phyloP scores from a whole-genome alignment of 2,888 invertebrate species.

The Eupithecia tripunctaria region DNA sequence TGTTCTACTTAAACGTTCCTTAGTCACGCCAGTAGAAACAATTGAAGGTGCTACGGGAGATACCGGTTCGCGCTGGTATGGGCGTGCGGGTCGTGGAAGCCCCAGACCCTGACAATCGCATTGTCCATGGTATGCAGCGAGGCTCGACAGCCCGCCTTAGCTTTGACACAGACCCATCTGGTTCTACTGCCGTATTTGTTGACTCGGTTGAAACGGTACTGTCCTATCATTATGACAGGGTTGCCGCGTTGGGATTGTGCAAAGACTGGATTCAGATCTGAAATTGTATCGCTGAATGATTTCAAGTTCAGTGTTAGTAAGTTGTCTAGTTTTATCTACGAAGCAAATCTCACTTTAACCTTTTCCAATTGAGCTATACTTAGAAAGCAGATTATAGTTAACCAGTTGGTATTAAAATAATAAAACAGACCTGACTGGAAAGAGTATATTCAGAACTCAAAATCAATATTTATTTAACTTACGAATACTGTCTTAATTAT shows the following conservation, averaged over 20 bases:
- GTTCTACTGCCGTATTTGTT: conserved; percentile 77
- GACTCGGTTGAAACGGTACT: conserved; percentile 78
- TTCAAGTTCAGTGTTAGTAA: not conserved
- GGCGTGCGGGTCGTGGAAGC: conserved; percentile 75
- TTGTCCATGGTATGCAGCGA: conserved; percentile 79
- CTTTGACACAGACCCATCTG: conserved; percentile 80
- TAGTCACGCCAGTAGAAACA: not conserved
- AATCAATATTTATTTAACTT: not conserved
- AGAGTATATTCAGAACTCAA: conserved; percentile 18
- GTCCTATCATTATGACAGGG: conserved; percentile 80
- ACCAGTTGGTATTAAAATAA: not conserved
- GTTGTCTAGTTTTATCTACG: conserved; percentile 1
- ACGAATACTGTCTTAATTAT: conserved; percentile 11
- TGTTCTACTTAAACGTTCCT: conserved; percentile 14
- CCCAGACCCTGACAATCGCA: conserved; percentile 79
- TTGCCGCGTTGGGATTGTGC: conserved; percentile 79
- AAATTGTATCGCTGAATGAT: conserved; percentile 22
- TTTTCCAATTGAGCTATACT: not conserved
- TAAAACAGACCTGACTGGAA: conserved; percentile 7
- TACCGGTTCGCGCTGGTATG: conserved; percentile 79
- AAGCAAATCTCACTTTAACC: not conserved
- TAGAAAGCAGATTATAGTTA: not conserved
- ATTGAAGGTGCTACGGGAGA: conserved; percentile 44
- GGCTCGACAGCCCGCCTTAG: conserved; percentile 78
- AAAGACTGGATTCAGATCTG: conserved; percentile 79